Conservation (phyloP, 2,797 vertebrate species). For the Rhinichthys osculus region DNA sequence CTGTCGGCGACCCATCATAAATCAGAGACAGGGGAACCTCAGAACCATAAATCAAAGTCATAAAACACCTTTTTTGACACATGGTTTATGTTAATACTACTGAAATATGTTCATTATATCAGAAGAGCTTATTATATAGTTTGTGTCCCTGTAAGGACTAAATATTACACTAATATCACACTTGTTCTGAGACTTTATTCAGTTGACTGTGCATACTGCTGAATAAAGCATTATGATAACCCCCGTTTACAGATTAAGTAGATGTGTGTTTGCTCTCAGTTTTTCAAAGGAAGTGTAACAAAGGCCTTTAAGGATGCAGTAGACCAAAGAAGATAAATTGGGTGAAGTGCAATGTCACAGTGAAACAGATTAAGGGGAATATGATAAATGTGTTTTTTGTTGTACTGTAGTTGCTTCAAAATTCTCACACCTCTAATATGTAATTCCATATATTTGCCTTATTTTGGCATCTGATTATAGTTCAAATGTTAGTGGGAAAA, state of each 20-base stretch:
- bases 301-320: background rate
- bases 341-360: conserved; percentile 3
- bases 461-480: background rate
- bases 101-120: background rate
- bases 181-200: background rate
- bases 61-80: too few species aligned
- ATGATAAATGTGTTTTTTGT: conserved; percentile 33
- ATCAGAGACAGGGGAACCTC: too few species aligned
- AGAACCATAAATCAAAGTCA: too few species aligned
- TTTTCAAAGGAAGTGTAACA: background rate
- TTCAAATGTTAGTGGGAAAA: background rate
- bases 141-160: background rate
- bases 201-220: background rate
- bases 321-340: conserved; percentile 37
- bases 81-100: too few species aligned
- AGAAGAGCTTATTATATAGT: background rate
- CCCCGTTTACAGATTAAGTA: background rate
- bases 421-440: conserved; percentile 13
- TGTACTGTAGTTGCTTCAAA: background rate
- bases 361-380: conserved; percentile 25
- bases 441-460: conserved; percentile 10
- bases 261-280: background rate
- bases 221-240: background rate
- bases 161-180: background rate
- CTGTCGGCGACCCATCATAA: too few species aligned